These are phyloP conservation scores for Halcyon leucocephala DNA, from an alignment of 2,797 vertebrate species.

Conservation along the genomic window DNA sequence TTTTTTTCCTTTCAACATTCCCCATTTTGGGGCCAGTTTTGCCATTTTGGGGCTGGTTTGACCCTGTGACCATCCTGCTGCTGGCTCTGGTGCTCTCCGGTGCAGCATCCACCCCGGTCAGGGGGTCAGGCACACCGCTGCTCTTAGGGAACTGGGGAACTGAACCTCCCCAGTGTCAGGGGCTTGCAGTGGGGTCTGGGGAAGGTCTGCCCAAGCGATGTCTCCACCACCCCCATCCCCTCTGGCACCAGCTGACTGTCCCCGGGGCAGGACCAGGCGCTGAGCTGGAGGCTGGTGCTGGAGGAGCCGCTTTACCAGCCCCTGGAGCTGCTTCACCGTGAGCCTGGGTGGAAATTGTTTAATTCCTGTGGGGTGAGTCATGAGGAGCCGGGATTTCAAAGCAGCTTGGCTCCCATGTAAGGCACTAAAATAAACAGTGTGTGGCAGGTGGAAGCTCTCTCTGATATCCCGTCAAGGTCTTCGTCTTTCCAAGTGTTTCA, in stretches of 20 bases:
- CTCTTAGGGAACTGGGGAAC: no score
- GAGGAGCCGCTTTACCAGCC: not conserved
- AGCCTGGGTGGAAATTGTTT: constrained; percentile 61
- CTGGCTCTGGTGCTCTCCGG: not conserved
- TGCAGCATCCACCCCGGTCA: rapidly evolving
- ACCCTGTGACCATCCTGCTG: rapidly evolving
- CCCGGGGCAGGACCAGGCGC: rapidly evolving
- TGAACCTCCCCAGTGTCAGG: not conserved
- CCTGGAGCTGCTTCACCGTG: not conserved
- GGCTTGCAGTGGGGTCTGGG: not conserved
- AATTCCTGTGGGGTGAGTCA: constrained; percentile 64
- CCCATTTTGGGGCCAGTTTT: not conserved
- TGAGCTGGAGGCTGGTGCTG: not conserved
- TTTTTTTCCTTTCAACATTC: rapidly evolving
- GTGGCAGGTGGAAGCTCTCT: constrained; percentile 72
- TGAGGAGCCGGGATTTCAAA: constrained; percentile 55
- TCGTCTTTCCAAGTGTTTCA: not conserved
- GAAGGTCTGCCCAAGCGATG: no score
- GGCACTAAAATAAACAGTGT: constrained; percentile 62
- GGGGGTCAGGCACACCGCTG: rapidly evolving
- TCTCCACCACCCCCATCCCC: not conserved
- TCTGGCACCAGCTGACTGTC: rapidly evolving
- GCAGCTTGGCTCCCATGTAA: constrained; percentile 68
- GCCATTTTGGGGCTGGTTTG: not conserved
- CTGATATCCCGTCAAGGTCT: constrained; percentile 41